These are phyloP conservation scores for Samia ricini DNA, from an alignment of 1,140 invertebrate species.

Conservation along the genomic window DNA sequence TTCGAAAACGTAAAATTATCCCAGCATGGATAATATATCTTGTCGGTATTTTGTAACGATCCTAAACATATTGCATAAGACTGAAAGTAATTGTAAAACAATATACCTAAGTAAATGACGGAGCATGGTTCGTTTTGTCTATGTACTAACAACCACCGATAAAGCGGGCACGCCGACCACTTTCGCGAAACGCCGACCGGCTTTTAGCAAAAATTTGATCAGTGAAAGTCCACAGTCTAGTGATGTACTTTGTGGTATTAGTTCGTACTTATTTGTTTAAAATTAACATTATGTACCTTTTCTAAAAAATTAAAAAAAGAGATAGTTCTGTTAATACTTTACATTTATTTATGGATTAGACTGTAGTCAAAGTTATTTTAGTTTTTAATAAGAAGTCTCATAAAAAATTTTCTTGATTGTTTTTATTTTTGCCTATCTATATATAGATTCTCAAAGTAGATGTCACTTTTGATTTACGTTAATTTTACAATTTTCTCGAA, in stretches of 20 bases:
- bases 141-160: slow-evolving; percentile 25
- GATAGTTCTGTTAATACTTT: too few species aligned
- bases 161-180: slow-evolving; percentile 54
- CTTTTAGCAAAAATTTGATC: slow-evolving; percentile 76
- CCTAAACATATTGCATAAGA: background rate
- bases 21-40: background rate
- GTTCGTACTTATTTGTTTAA: too few species aligned
- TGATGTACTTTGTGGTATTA: slow-evolving; percentile 5
- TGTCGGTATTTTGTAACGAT: background rate
- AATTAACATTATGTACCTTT: too few species aligned
- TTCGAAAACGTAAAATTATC: background rate
- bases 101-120: slow-evolving; percentile 12
- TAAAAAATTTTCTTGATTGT: too few species aligned
- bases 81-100: slow-evolving; percentile 22
- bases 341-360: too few species aligned
- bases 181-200: slow-evolving; percentile 71
- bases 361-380: too few species aligned
- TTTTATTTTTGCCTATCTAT: too few species aligned
- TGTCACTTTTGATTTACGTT: background rate
- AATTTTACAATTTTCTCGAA: slow-evolving; percentile 9
- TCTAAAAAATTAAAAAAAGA: too few species aligned
- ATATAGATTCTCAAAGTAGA: too few species aligned
- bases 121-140: slow-evolving; percentile 11
- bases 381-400: too few species aligned
- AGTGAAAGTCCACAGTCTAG: slow-evolving; percentile 62